Base-by-base conservation (phyloP, 2,888 invertebrate genomes). In the Suillia variegata region DNA sequence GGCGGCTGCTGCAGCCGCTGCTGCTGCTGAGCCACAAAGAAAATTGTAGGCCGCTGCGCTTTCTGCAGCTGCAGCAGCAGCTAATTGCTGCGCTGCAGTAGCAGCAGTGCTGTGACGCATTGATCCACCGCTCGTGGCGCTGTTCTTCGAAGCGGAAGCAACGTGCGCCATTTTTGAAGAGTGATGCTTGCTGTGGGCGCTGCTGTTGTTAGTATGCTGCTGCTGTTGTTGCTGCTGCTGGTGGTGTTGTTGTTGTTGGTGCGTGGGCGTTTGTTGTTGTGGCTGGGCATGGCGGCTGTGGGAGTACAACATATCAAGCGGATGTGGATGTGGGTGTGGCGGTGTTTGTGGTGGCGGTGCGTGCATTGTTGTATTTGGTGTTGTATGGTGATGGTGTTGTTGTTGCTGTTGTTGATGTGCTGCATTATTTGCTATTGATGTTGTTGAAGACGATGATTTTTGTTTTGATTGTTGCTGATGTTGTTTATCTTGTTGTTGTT, bases 291-390 rank as follows among this genome's bases (percentile, higher is more conserved):
- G 65, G 64, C 69, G 77, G 71, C 69, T 76, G 68, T 77, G 80
- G 80, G 80, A 80, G 80, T 79, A 80, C 80, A 80, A 80, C 81
- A 80, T 80, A 78, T 80, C 78, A 67, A 73, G 67, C 63, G 69
- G 73, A 70, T 68, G 74, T 62, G 65, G 62, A 62, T 59, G 70
- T 64, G 70, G 65, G 59, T 69, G 64, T 58, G 69, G 61, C 49
- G 74, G 66, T 65, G 56, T 26, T 57, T 50, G 51, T 61, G 63
- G 59, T 61, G 64, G 58, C 67, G 68, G 22, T 61, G 62, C 15
- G 62, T 58, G n/a, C 26, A 26, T 0, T 67, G 70, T 1, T 68
- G 73, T 15, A 70, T 68, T 1, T 68, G 72, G 18, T 48, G 67
- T 56, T 54, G 69, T 65, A 48, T 62, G 65, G 17, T 58, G 62